phyloP scores from a whole-genome alignment of 2,113 vertebrate genomes.

The Orycteropus afer region DNA sequence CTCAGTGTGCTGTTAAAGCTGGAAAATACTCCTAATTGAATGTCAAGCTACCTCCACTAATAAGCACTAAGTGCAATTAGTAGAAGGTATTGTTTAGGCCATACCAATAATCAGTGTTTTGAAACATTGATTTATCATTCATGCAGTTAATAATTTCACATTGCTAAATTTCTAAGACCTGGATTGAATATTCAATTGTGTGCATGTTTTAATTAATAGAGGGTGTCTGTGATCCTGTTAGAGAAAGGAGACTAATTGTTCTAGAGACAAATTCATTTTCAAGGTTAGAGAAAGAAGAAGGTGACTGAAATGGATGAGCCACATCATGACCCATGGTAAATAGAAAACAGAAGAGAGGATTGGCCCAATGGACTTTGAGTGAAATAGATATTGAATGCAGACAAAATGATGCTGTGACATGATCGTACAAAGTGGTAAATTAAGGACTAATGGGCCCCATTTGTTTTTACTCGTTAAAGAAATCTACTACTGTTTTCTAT shows the following conservation, averaged over 20 bases:
- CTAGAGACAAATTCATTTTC: background rate
- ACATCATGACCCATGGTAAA: background rate
- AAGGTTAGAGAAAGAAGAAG: background rate
- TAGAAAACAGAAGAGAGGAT: background rate
- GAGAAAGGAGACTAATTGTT: background rate
- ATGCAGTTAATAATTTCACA: background rate
- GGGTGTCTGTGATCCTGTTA: background rate
- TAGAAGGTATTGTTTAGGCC: background rate
- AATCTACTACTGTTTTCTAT: background rate
- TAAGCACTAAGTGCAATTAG: background rate
- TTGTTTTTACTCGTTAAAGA: constrained; percentile 15
- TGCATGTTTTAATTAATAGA: background rate
- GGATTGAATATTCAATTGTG: background rate
- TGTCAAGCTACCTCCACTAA: background rate
- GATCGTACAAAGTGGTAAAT: background rate
- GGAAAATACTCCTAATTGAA: background rate
- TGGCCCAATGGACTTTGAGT: background rate
- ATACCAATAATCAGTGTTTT: background rate
- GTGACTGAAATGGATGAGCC: background rate
- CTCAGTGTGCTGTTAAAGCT: background rate
- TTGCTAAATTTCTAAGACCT: background rate
- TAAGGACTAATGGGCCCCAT: background rate
- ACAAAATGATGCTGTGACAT: background rate
- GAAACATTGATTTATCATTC: constrained; percentile 1
- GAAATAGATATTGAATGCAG: background rate